Evolutionary conservation across 2,113 vertebrate genomes (phyloP).

Genomic region (Notarius quadriscutis): DNA sequence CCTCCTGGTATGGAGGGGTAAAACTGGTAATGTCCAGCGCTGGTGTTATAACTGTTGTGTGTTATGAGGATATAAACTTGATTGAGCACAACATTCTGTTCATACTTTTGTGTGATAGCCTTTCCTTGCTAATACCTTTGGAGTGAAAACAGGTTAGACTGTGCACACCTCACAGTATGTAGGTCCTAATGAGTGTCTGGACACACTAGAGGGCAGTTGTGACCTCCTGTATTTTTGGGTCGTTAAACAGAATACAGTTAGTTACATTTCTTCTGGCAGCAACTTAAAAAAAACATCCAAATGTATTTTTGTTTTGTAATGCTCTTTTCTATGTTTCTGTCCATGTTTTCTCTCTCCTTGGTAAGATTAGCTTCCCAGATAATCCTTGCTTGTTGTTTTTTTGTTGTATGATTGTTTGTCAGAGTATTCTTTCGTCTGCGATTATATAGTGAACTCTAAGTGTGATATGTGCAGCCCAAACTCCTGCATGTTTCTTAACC

Average conservation of each 20-base stretch:
- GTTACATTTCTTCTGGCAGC: neutral
- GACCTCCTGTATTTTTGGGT: neutral
- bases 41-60: neutral
- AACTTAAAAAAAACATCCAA: neutral
- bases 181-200: neutral
- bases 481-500: neutral
- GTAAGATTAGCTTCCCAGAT: neutral
- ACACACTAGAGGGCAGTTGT: neutral
- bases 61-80: neutral
- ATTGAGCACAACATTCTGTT: neutral
- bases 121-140: neutral
- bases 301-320: neutral
- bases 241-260: neutral
- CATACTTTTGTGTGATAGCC: neutral
- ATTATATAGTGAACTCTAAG: neutral
- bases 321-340: neutral
- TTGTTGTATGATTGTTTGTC: neutral
- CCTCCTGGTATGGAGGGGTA: neutral
- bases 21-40: neutral
- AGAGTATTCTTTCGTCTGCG: neutral
- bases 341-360: neutral
- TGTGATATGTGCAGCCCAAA: neutral
- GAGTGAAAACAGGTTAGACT: neutral
- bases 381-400: neutral
- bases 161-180: neutral